A percentile compares a stretch with the other conserved stretches of the same genome.
Conservation (phyloP, 2,888 invertebrate genomes). For the Eubasilissa splendida region DNA sequence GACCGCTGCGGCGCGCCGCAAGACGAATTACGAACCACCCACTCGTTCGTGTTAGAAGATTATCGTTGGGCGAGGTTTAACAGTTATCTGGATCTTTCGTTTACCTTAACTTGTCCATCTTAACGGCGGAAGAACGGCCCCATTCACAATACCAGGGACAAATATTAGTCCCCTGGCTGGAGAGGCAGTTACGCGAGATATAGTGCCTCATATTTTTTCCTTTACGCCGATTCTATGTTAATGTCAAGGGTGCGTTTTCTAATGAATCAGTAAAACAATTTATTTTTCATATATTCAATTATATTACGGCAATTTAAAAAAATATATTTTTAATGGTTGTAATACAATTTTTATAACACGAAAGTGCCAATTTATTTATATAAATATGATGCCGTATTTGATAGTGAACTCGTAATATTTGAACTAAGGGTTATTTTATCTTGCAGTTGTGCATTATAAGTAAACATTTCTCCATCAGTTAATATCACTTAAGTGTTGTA, state of each 20-base stretch:
- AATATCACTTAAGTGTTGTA: no score
- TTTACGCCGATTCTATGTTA: conserved; percentile 40
- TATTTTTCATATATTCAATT: neutral
- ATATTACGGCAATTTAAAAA: no score
- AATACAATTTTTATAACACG: no score
- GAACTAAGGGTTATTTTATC: no score
- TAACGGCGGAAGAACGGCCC: conserved; percentile 35
- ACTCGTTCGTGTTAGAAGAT: conserved; percentile 36
- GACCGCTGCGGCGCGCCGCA: conserved; percentile 7
- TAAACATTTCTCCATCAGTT: no score
- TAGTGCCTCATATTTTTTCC: conserved; percentile 41
- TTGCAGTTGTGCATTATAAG: no score
- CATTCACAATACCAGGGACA: conserved; percentile 33
- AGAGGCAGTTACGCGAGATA: conserved; percentile 9
- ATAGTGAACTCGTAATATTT: no score
- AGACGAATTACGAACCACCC: conserved; percentile 18
- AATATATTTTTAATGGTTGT: no score
- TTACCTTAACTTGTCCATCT: conserved; percentile 42
- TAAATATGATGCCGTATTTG: no score
- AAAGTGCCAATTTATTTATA: no score
- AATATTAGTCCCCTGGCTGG: conserved; percentile 12
- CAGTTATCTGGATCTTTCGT: conserved; percentile 30
- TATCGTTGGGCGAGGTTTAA: conserved; percentile 20
- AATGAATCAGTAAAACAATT: conserved; percentile 33
- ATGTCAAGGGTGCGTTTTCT: conserved; percentile 20